Base-by-base conservation (phyloP, 2,113 vertebrate species). In the Podarcis cretensis region DNA sequence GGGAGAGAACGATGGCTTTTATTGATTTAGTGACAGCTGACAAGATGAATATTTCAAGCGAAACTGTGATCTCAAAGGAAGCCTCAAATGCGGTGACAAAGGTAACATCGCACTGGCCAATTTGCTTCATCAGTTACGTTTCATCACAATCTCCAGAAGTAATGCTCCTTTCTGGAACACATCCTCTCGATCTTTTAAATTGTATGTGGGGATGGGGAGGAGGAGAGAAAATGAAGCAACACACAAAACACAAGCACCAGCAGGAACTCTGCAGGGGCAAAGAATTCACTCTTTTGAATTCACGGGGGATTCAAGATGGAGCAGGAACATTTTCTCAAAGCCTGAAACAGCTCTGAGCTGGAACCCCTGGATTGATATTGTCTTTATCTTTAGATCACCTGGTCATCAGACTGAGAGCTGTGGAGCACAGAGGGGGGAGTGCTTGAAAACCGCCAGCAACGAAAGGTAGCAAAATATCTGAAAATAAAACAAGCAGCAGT, bases 21-120 rank as follows among this genome's bases (percentile, higher is more conserved):
- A 43, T 76, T 84, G 32, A 89, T 69, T 91, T 74, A 90, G 8
- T 87, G 89, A 88, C 87, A 92, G 27, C 30, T 94, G 88, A 90
- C n/a, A 87, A 16, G 74, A 25, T 2, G 5, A 2, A 2, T 54
- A 90, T 59, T 65, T 83, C 81, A 90, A 25, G 1, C 57, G 66
- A 87, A 83, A 1, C 1, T 69, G 63, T 90, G n/a, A 85, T 87
- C 87, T 69, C 40, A 90, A 16, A 87, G 27, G 75, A 81, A 81
- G 12, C 73, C 40, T 89, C 87, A 91, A 73, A 84, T n/a, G 79
- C 0, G 25, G 84, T 20, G 30, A 89, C 54, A 89, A 77, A 90
- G 76, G 4, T 89, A 13, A n/a, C 1, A 93, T 94, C 16, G 35
- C 81, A 86, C 18, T 27, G 6, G 27, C 12, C 69, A 88, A 88